Evolutionary conservation across 1,140 invertebrate species (phyloP), one percentile per base, ranked within the genome.

Genomic region (Nebria ingens): DNA sequence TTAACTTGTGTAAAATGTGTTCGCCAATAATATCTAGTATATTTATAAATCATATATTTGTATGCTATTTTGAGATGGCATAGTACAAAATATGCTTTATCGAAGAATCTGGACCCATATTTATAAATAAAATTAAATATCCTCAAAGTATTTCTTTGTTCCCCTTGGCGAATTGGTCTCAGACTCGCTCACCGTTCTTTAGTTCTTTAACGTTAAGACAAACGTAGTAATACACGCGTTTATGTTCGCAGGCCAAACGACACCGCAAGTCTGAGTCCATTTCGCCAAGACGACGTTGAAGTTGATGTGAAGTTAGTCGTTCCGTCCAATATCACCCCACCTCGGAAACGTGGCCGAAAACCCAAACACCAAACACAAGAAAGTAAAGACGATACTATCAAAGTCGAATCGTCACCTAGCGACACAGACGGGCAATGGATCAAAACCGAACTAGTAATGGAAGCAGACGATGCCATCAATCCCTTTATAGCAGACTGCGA

Each of bases 71-170:
- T n/a, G n/a, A 6, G 13, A 29, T 29, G 25, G 4, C 13, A 29
- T 29, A 6, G 25, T 6, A 29, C 13, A 29, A 29, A 29, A 13
- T 29, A 29, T 29, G 4, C 4, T 29, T 29, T 29, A n/a, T 29
- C 55, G 55, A 57, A 29, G 4, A 6, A 13, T 29, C 13, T 6
- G 4, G 4, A 29, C 13, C 13, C 4, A 6, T 29, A 29, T 29
- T 29, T 29, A 65, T 56, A 49, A 59, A 58, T 51, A 64, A 65
- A 29, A 58, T 52, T 9, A 58, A 63, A 29, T 52, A n/a, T n/a
- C n/a, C n/a, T n/a, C n/a, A n/a, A n/a, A n/a, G n/a, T n/a, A n/a
- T n/a, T n/a, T n/a, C n/a, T n/a, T n/a, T n/a, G n/a, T n/a, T n/a
- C n/a, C n/a, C 50, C 20, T 49, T 58, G 13, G 45, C 40, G 59